These are phyloP conservation scores for Oxyruncus cristatus DNA, from an alignment of 2,113 vertebrate genomes.

Conservation along the genomic window DNA sequence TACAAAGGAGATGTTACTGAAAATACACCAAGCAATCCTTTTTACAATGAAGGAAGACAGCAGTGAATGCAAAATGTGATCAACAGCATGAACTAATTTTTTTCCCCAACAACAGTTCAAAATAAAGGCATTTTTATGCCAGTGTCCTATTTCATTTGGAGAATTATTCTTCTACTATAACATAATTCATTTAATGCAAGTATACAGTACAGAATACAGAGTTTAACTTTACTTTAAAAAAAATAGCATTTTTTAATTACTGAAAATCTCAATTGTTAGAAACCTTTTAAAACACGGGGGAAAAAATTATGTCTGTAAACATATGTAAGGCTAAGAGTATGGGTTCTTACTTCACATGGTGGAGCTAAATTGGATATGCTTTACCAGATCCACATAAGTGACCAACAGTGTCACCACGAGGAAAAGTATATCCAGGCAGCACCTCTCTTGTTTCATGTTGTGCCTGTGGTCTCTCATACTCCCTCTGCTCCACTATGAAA, in stretches of 20 bases:
- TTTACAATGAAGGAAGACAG: not conserved
- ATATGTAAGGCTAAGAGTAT: not conserved
- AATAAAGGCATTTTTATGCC: not conserved
- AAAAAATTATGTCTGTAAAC: not conserved
- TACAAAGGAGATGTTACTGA: not conserved
- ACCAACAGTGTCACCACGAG: not conserved
- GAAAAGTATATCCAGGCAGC: not conserved
- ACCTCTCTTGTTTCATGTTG: not conserved
- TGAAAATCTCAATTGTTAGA: not conserved
- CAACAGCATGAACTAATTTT: not conserved
- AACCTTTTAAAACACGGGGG: not conserved
- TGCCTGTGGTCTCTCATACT: rapidly evolving
- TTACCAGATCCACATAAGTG: not conserved
- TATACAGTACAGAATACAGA: not conserved
- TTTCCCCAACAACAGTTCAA: not conserved
- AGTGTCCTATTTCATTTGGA: not conserved
- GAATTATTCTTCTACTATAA: not conserved
- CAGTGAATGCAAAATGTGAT: not conserved
- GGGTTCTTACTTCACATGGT: rapidly evolving
- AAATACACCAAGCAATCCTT: not conserved
- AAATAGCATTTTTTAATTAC: not conserved
- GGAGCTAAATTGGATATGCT: not conserved
- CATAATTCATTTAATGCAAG: not conserved
- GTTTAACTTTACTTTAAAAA: not conserved
- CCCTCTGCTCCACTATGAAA: not conserved